Conservation (phyloP, 2,888 invertebrate genomes). For the Apamea monoglypha region DNA sequence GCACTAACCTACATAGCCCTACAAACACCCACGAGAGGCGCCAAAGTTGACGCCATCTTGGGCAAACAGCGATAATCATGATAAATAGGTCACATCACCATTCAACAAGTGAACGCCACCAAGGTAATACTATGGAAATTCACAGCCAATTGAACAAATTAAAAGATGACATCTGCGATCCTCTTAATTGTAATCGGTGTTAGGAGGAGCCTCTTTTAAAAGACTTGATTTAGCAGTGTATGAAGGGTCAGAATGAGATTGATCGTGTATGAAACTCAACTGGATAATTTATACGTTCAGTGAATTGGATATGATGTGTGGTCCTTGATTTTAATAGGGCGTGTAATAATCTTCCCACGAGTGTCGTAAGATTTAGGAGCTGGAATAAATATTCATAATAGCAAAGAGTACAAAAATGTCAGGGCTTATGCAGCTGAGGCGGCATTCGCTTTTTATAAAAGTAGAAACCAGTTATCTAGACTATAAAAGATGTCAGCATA, state of each 20-base stretch:
- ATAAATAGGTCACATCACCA: slow-evolving; percentile 77
- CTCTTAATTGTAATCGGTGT: slow-evolving; percentile 63
- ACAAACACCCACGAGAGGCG: slow-evolving; percentile 73
- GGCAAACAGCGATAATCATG: slow-evolving; percentile 74
- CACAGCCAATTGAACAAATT: slow-evolving; percentile 73
- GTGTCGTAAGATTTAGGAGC: slow-evolving; percentile 21
- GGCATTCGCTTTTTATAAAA: not conserved
- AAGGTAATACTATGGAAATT: slow-evolving; percentile 68
- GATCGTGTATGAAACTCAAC: slow-evolving; percentile 55
- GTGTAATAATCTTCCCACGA: slow-evolving; percentile 30
- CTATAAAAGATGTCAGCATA: not conserved
- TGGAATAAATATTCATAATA: not conserved
- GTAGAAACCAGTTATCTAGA: not conserved
- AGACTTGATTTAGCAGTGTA: slow-evolving; percentile 60
- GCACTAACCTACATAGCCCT: slow-evolving; percentile 68
- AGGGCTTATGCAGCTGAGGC: not conserved
- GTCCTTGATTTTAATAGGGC: slow-evolving; percentile 46
- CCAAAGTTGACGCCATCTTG: slow-evolving; percentile 82
- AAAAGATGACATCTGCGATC: slow-evolving; percentile 67
- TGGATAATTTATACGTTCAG: slow-evolving; percentile 53
- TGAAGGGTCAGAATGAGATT: slow-evolving; percentile 62
- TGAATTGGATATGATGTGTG: slow-evolving; percentile 51
- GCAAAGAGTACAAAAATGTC: not conserved
- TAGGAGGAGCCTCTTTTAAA: slow-evolving; percentile 47
- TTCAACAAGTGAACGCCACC: slow-evolving; percentile 31